Conservation (phyloP, 1,140 invertebrate species). For the Parapsyche elsis region DNA sequence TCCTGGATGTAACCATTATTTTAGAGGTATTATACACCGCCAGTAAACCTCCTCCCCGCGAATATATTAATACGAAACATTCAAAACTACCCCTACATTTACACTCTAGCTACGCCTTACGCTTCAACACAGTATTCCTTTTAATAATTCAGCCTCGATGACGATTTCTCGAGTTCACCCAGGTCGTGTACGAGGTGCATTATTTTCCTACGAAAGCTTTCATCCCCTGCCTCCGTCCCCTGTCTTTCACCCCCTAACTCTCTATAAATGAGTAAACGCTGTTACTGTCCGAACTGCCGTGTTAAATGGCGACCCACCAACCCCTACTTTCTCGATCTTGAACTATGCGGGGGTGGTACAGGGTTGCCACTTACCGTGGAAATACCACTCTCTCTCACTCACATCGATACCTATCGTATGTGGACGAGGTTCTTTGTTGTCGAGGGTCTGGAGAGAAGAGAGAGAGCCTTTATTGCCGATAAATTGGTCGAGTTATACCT, state of each 20-base stretch:
- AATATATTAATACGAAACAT: no score
- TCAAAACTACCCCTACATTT: no score
- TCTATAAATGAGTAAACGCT: conserved; percentile 43
- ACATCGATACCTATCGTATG: no score
- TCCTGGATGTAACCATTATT: background rate
- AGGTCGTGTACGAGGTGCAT: background rate
- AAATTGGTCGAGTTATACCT: no score
- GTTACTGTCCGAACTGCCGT: conserved; percentile 43
- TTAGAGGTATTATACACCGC: background rate
- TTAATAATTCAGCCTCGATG: no score
- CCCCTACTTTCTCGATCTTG: background rate
- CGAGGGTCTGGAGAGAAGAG: no score
- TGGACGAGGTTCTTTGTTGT: no score
- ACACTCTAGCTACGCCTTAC: no score
- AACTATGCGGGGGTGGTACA: background rate
- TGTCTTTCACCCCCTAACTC: background rate
- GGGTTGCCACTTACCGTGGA: conserved; percentile 2
- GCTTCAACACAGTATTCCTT: no score
- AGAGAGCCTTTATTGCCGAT: no score
- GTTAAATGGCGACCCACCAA: conserved; percentile 30
- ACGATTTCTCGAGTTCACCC: background rate
- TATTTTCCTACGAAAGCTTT: background rate
- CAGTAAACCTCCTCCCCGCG: no score
- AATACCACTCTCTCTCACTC: background rate
- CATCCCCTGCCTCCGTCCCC: background rate